Base-by-base conservation (phyloP, 2,797 vertebrate species). In the Pseudomugil tenellus region DNA sequence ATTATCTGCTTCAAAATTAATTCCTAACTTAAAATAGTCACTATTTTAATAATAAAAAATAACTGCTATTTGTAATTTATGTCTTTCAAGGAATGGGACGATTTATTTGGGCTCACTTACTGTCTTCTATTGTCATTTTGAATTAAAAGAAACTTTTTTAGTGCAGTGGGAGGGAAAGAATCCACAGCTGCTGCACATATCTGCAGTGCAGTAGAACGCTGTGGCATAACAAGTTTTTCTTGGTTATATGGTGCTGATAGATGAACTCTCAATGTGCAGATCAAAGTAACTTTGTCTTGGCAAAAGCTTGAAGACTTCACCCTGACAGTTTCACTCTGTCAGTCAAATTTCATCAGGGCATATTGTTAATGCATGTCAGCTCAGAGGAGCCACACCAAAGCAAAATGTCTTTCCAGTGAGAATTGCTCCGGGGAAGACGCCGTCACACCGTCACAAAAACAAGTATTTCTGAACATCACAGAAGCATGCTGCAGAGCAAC, bases 141-240 rank as follows among this genome's bases (percentile, higher is more conserved):
- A 23, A 26, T n/a, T 7, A 29, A 60, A 41, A 23, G 5, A 31
- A 1, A 5, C 31, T 52, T 16, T 3, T 62, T 26, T 26, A 16
- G 17, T 52, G 31, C 21, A 65, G 8, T 10, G 37, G 52, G 19
- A 32, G 23, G 19, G 17, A 4, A 6, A 34, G 62, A 61, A 58
- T n/a, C 64, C 58, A 63, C 52, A 69, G 28, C 26, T 29, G 34
- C 62, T 48, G 51, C 31, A 13, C 23, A 37, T 73, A 23, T 61
- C 43, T 46, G 19, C 2, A 9, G 64, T 43, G 68, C 21, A 66
- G 41, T 25, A 63, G 35, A 52, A 41, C 63, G 58, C 68, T 60
- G 85, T 37, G 63, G 77, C 80, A 81, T 67, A 88, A 85, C 91
- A 75, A 68, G 92, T 89, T 91, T 84, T 74, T 90, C 89, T 78